Conservation (phyloP, 2,797 vertebrate genomes). For the Bucorvus abyssinicus region DNA sequence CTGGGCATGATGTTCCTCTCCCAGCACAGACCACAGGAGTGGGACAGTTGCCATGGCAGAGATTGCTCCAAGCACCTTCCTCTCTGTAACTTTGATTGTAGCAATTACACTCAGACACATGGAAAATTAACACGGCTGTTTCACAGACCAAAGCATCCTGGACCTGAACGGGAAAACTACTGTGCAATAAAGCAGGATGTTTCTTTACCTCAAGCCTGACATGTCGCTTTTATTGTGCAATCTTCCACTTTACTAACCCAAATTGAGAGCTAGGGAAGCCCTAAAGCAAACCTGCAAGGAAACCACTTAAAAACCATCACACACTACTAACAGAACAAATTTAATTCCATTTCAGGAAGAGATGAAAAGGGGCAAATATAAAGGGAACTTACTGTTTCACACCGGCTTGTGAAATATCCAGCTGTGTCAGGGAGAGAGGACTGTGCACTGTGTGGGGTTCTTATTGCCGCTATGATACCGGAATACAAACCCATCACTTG, state of each 20-base stretch:
- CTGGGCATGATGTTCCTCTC: rapidly evolving
- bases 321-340: not conserved
- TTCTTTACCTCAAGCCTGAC: not conserved
- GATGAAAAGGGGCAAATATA: not conserved
- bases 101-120: not conserved
- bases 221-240: not conserved
- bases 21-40: not conserved
- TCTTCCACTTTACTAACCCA: not conserved
- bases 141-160: not conserved
- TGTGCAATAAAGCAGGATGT: not conserved
- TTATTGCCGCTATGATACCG: not conserved
- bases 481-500: not conserved
- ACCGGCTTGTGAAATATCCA: not conserved
- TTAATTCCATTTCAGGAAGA: constrained; percentile 27
- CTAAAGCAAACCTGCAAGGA: constrained; percentile 18
- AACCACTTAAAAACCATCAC: constrained; percentile 48
- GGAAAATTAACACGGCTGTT: not conserved
- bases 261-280: not conserved
- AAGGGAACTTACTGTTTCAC: not conserved
- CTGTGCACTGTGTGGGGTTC: not conserved
- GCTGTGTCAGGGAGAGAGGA: not conserved
- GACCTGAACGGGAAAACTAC: constrained; percentile 19
- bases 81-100: not conserved
- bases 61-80: not conserved
- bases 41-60: rapidly evolving